These are phyloP conservation scores for Pilophorus perplexus DNA, from an alignment of 2,888 invertebrate genomes.

Conservation along the genomic window DNA sequence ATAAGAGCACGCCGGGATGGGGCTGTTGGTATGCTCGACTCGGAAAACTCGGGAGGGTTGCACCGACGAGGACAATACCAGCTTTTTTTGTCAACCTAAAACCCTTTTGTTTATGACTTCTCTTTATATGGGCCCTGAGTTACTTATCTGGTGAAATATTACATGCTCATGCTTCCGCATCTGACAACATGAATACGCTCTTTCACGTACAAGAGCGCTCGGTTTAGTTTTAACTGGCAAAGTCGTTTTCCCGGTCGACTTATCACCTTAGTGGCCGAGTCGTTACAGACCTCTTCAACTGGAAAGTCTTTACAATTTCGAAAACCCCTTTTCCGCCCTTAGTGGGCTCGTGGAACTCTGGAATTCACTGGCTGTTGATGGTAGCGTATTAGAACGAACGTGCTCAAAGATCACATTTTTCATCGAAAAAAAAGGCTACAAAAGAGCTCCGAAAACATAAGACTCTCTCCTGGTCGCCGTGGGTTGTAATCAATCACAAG, in stretches of 20 bases:
- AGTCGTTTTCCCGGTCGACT: constrained; percentile 10
- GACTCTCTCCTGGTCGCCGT: no score
- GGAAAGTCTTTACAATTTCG: no score
- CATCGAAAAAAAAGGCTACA: no score
- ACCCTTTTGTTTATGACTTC: constrained; percentile 40
- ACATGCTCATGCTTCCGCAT: constrained; percentile 36
- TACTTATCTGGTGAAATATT: constrained; percentile 41
- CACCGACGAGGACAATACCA: constrained; percentile 33
- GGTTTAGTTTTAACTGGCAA: constrained; percentile 9
- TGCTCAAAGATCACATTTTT: no score
- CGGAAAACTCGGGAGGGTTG: constrained; percentile 33
- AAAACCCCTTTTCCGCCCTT: no score
- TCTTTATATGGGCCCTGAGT: constrained; percentile 37
- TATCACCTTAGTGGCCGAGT: background rate
- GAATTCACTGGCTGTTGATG: background rate
- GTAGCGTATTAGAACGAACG: background rate
- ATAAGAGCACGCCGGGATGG: constrained; percentile 7
- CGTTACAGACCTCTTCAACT: background rate
- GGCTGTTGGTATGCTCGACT: constrained; percentile 31
- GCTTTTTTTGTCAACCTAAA: constrained; percentile 39
- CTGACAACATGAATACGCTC: constrained; percentile 34
- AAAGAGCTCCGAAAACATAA: no score
- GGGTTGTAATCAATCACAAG: no score
- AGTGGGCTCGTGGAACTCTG: no score
- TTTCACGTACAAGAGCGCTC: constrained; percentile 23